Evolutionary conservation across 2,113 vertebrate species (phyloP).

Genomic region (Epinephelus lanceolatus): DNA sequence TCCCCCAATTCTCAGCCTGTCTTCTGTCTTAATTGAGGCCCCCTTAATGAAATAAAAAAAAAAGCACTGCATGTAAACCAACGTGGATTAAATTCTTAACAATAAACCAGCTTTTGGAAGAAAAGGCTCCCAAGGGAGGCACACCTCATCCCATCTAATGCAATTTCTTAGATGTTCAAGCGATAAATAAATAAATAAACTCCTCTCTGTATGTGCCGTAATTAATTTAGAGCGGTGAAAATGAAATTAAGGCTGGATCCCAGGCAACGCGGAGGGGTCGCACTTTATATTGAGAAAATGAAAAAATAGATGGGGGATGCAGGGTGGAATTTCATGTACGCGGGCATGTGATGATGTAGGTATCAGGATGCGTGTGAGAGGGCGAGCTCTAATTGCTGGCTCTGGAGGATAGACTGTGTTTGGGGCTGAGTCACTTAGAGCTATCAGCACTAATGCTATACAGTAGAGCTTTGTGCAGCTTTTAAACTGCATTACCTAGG

Average conservation of each 20-base stretch:
- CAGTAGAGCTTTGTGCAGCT: background rate
- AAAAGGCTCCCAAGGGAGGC: slow-evolving; percentile 52
- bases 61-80: slow-evolving; percentile 41
- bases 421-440: background rate
- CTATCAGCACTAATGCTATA: background rate
- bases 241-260: slow-evolving; percentile 71
- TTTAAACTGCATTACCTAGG: background rate
- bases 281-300: slow-evolving; percentile 37
- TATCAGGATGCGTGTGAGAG: background rate
- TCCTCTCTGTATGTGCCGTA: slow-evolving; percentile 47
- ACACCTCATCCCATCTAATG: slow-evolving; percentile 70
- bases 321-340: slow-evolving; percentile 1
- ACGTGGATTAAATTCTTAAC: slow-evolving; percentile 56
- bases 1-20: background rate
- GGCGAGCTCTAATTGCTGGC: slow-evolving; percentile 18
- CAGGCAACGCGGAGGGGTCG: slow-evolving; percentile 27
- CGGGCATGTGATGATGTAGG: slow-evolving; percentile 9
- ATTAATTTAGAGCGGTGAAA: slow-evolving; percentile 75
- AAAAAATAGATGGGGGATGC: background rate
- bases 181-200: slow-evolving; percentile 73
- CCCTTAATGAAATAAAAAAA: slow-evolving; percentile 34
- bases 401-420: background rate
- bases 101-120: slow-evolving; percentile 44
- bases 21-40: slow-evolving; percentile 56
- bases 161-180: slow-evolving; percentile 72